Conservation (phyloP, 2,888 invertebrate species). For the Saturnia japonica region DNA sequence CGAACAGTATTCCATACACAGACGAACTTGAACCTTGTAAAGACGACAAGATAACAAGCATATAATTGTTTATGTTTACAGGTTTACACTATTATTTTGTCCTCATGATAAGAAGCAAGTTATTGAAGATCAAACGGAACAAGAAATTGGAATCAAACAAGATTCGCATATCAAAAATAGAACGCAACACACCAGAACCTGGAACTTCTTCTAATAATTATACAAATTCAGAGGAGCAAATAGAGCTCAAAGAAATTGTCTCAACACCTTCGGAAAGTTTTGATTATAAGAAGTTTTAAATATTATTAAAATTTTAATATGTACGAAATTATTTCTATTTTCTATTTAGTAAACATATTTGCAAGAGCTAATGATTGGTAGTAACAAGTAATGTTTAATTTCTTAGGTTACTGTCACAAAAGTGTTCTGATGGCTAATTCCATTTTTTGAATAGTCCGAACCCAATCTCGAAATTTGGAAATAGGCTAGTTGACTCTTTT, state of each 20-base stretch:
- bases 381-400: too few relatives aligned
- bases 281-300: neutral
- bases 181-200: slow-evolving; percentile 2
- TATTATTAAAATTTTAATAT: neutral
- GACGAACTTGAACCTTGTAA: too few relatives aligned
- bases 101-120: slow-evolving; percentile 2
- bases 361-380: neutral
- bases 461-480: too few relatives aligned
- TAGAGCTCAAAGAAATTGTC: neutral
- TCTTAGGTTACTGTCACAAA: too few relatives aligned
- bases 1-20: too few relatives aligned
- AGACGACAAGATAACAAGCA: too few relatives aligned
- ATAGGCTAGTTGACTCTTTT: too few relatives aligned
- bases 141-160: neutral
- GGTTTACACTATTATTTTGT: slow-evolving; percentile 2
- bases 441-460: too few relatives aligned
- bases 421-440: too few relatives aligned
- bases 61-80: neutral
- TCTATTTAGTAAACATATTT: neutral
- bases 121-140: slow-evolving; percentile 7
- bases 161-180: neutral
- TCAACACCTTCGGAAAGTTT: neutral
- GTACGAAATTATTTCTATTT: neutral
- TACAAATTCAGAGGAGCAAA: neutral
- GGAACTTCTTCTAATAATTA: neutral